Evolutionary conservation across 2,113 vertebrate genomes (phyloP).

Genomic region (Tenebrosternarchus preto): DNA sequence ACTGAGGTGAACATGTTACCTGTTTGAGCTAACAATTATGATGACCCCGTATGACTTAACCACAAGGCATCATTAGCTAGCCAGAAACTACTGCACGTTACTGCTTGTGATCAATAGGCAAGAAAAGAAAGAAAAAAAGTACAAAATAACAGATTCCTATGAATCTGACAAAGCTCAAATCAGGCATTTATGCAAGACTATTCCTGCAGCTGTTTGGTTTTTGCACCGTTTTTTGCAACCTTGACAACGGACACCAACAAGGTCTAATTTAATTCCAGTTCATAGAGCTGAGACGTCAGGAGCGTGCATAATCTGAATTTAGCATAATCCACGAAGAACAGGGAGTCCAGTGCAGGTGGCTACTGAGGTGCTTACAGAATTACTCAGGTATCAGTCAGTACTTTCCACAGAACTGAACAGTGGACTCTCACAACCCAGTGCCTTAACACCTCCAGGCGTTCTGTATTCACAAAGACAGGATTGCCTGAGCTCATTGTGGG

Average conservation of each 20-base stretch:
- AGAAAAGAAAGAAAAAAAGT: background rate
- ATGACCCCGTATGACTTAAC: background rate
- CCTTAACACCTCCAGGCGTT: background rate
- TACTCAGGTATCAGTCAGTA: background rate
- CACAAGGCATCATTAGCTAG: background rate
- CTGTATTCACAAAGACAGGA: no score
- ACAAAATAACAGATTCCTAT: background rate
- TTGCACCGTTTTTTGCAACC: no score
- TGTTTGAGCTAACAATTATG: background rate
- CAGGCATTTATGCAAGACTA: background rate
- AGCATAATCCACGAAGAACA: background rate
- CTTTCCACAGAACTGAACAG: conserved; percentile 1
- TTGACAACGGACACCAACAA: background rate
- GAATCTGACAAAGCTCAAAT: conserved; percentile 13
- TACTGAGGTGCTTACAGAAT: background rate
- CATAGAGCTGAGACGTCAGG: background rate
- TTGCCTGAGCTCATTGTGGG: no score
- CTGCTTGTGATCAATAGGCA: conserved; percentile 4
- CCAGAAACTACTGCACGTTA: background rate
- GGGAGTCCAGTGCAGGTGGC: background rate
- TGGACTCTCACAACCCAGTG: background rate
- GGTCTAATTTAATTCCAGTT: background rate
- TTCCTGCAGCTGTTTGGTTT: background rate
- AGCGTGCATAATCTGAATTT: background rate
- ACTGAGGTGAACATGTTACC: background rate